Base-by-base conservation (phyloP, 2,113 vertebrate species). In the Aythya baeri region DNA sequence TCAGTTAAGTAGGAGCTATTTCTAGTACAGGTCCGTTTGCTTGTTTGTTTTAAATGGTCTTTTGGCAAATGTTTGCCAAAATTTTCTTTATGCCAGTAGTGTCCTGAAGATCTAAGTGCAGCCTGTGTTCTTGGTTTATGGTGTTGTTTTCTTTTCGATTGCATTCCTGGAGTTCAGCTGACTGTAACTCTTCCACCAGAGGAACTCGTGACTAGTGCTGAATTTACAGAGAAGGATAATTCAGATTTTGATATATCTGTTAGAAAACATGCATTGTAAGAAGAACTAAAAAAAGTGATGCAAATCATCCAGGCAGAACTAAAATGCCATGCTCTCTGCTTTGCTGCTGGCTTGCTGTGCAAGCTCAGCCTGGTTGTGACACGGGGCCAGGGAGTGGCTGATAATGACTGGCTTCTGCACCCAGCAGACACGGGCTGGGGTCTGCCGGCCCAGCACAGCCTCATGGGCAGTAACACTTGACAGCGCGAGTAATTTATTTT, bases 271-370 rank as follows among this genome's bases (percentile, higher is more conserved):
- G 3, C 74, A 14, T 20, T 32, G 57, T 23, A 17, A 59, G 62
- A n/a, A 10, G n/a, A 46, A 12, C 74, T 80, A 15, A 44, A 62
- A 49, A 49, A 61, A 36, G 54, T 8, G 54, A 22, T 93, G 62
- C 34, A 52, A 15, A 58, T 90, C 76, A 21, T 41, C 44, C 11
- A 11, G 26, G 50, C 38, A 14, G 72, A 55, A 13, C 65, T 82
- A 59, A 54, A 62, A 2, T 4, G 58, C 87, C 67, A 87, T 27
- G 52, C 5, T 52, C 0, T 4, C 49, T 25, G 29, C 31, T 71
- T 22, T 23, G 9, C 27, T 17, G 23, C 90, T 66, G 1, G 1
- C 36, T 31, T 13, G 7, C 15, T 16, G 0, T 7, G 41, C 0
- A 3, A 16, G 54, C 22, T 21, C 17, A 41, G 25, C 43, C 55